phyloP scores from a whole-genome alignment of 2,797 vertebrate species.

The Threskiornis aethiopicus region DNA sequence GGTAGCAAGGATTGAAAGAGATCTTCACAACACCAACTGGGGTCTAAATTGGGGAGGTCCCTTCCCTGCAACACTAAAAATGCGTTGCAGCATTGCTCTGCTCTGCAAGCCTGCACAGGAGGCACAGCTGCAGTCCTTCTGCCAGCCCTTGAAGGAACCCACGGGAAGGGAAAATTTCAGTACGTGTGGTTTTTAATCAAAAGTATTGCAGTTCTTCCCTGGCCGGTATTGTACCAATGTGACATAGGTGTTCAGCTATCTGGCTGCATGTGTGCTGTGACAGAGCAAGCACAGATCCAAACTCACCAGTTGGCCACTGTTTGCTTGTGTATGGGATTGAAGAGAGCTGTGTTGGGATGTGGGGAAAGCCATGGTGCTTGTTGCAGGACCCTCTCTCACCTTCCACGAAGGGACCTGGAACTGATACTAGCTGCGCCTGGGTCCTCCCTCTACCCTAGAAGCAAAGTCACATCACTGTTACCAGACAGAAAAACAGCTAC shows the following conservation, averaged over 20 bases:
- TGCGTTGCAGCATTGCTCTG: not conserved
- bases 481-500: not conserved
- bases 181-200: not conserved
- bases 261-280: accelerated
- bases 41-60: accelerated
- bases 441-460: not conserved
- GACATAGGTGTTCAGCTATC: not conserved
- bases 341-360: not conserved
- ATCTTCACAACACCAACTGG: not conserved
- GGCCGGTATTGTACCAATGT: accelerated
- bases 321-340: not conserved
- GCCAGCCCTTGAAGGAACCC: not conserved
- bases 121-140: not conserved
- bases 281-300: not conserved
- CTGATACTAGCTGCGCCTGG: not conserved
- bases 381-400: not conserved
- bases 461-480: not conserved
- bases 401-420: not conserved
- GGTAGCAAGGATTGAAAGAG: not conserved
- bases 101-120: not conserved
- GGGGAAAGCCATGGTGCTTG: not conserved
- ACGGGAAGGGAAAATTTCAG: not conserved
- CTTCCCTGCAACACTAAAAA: not conserved
- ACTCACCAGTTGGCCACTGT: not conserved
- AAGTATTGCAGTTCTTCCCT: not conserved